Conservation (phyloP, 2,113 vertebrate genomes). For the Labeo rohita region DNA sequence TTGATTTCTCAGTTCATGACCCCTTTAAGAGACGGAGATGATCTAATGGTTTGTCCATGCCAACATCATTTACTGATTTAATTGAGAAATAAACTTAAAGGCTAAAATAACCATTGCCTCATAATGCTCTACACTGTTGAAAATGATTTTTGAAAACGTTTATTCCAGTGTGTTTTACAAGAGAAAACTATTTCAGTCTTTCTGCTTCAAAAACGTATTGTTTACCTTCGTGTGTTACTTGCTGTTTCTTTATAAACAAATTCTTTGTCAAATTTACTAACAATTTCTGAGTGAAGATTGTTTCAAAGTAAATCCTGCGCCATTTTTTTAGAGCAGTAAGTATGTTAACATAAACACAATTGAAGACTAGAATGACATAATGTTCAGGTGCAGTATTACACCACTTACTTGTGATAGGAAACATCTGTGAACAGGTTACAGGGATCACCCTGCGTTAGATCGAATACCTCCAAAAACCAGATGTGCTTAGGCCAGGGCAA, state of each 20-base stretch:
- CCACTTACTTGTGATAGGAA: background rate
- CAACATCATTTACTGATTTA: background rate
- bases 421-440: background rate
- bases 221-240: background rate
- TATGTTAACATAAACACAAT: background rate
- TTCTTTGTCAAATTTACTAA: background rate
- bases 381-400: background rate
- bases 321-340: background rate
- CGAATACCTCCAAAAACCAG: background rate
- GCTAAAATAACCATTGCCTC: background rate
- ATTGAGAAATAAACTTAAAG: background rate
- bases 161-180: background rate
- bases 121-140: background rate
- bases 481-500: background rate
- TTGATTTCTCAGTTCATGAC: background rate
- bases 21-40: background rate
- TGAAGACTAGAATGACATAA: background rate
- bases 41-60: background rate
- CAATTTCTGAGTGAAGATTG: background rate
- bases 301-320: background rate
- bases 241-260: background rate
- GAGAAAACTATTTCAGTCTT: background rate
- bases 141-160: background rate
- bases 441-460: background rate
- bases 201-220: background rate